phyloP scores from a whole-genome alignment of 2,113 vertebrate genomes.

The Setophaga kirtlandii region DNA sequence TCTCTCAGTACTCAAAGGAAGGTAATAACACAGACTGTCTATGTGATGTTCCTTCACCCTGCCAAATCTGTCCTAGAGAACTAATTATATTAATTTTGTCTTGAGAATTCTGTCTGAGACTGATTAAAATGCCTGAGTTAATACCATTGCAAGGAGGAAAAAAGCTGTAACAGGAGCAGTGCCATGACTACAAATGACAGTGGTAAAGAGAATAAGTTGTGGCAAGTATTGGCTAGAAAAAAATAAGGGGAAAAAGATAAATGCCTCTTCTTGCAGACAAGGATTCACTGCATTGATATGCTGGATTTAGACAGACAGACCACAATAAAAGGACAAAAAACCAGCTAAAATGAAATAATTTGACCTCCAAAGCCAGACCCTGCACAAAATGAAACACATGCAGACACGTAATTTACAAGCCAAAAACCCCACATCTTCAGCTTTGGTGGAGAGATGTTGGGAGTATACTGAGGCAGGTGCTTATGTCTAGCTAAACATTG shows the following conservation, averaged over 20 bases:
- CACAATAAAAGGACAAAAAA: background rate
- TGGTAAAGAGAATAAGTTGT: background rate
- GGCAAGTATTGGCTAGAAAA: background rate
- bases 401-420: background rate
- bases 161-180: background rate
- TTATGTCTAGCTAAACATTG: background rate
- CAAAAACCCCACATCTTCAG: background rate
- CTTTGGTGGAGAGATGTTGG: background rate
- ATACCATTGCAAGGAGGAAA: constrained; percentile 8
- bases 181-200: constrained; percentile 17
- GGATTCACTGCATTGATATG: background rate
- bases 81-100: constrained; percentile 41
- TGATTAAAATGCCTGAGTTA: constrained; percentile 53
- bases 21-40: background rate
- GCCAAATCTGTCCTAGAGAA: constrained; percentile 11
- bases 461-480: background rate
- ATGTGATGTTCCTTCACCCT: background rate
- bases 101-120: constrained; percentile 32
- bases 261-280: background rate
- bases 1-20: background rate
- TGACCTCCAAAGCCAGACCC: background rate
- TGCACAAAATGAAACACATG: background rate
- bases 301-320: background rate
- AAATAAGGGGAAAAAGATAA: background rate
- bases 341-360: background rate